Percentiles rank a stretch among this genome's conserved stretches.
Conservation (phyloP, 2,797 vertebrate genomes). For the Psittacula derbiana region DNA sequence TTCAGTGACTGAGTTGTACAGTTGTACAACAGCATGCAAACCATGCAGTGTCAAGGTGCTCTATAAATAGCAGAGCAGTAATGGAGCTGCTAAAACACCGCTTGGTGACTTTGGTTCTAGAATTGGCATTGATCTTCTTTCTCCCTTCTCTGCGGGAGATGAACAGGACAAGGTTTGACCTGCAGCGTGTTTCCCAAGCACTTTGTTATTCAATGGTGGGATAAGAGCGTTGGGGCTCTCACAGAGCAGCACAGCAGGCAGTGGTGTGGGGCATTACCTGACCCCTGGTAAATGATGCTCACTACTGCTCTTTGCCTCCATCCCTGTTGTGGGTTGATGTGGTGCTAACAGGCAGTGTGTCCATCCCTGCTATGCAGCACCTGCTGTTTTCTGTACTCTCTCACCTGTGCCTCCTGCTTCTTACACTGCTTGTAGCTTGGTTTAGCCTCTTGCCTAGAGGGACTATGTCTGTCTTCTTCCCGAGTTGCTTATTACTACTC, state of each 20-base stretch:
- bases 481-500: not conserved
- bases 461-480: not conserved
- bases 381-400: not conserved
- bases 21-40: not conserved
- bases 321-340: not conserved
- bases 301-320: not conserved
- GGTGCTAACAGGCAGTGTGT: not conserved
- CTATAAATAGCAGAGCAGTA: not conserved
- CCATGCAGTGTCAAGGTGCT: not conserved
- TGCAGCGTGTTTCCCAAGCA: rapidly evolving
- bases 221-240: rapidly evolving
- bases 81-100: not conserved
- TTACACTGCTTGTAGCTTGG: not conserved
- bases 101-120: not conserved
- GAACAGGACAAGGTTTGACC: not conserved
- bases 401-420: not conserved
- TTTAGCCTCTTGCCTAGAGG: not conserved
- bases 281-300: not conserved
- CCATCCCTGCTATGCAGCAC: not conserved
- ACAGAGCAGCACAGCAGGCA: not conserved
- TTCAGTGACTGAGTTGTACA: not conserved
- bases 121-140: not conserved
- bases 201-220: not conserved
- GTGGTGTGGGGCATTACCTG: not conserved
- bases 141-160: not conserved